Base-by-base conservation (phyloP, 2,113 vertebrate genomes). In the Sylvietta virens region DNA sequence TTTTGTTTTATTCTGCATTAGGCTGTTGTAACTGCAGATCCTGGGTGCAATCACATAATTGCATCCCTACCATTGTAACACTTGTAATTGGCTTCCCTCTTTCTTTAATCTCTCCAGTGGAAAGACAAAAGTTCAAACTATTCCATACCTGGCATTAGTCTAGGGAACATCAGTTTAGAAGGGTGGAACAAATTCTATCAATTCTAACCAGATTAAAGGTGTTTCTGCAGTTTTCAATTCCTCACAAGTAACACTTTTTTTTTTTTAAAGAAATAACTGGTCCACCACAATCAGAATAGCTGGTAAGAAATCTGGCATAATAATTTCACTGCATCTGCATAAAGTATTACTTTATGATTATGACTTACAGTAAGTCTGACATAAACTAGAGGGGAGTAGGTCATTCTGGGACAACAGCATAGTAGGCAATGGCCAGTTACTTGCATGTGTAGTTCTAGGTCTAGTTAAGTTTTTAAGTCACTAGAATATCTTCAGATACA, bases 151-250 rank as follows among this genome's bases (percentile, higher is more conserved):
- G 73, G 51, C 44, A 85, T 58, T 69, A 80, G 79, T 33, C 60
- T 72, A 42, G 23, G 62, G 50, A 95, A 89, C 54, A 94, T 53
- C 56, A 86, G 44, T 92, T 89, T 90, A 93, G 62, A 93, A 67
- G 44, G 12, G 40, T 10, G 70, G 50, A 79, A 54, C 42, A 88
- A 81, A 94, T 77, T 91, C 81, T 70, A 77, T 79, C 80, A 62
- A 24, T 21, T 73, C 88, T 86, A 97, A 95, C 13, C 79, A 71
- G 95, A 96, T 93, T 97, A 90, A 78, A 92, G 20, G 35, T 61
- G 80, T 77, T 86, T 77, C 74, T 83, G 39, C 50, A 35, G 33
- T 83, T 96, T 81, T 60, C 51, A 66, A 86, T 84, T 70, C 50
- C 69, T 95, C 40, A 82, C 42, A 88, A 92, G 64, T 27, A 88